Base-by-base conservation (phyloP, 2,888 invertebrate genomes). In the Habrosyne pyritoides region DNA sequence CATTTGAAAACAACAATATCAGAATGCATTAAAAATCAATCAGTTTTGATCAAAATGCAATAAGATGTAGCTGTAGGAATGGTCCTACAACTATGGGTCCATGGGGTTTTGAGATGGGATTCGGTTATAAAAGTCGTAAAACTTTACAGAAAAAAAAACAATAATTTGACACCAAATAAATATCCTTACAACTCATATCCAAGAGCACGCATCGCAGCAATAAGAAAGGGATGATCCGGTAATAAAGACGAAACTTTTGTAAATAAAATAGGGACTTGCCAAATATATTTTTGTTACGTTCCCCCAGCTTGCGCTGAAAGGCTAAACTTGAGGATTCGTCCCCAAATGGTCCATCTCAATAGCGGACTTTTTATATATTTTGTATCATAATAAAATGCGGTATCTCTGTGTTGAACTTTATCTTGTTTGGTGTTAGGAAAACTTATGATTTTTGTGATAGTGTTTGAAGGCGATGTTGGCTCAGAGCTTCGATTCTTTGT, bases 361-460 rank as follows among this genome's bases (percentile, higher is more conserved):
- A 57, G 63, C 30, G 30, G 59, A 63, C 53, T 67, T 66, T 42
- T 42, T 42, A 42, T 42, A 42, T 18, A 42, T 42, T 61, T 61
- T 67, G 57, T 65, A 63, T 65, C 57, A 57, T 65, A 60, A 65
- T 57, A 57, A 61, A 68, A 66, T 60, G 57, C 52, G 26, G 50
- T 47, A 22, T 47, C 42, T 42, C 42, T 10, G 42, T 60, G 60
- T 65, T 67, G 61, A 70, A 67, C 53, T 56, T 53, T 60, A 56
- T 57, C 55, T 56, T 59, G 52, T 56, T 54, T 24, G 54, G 60
- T 60, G 61, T 61, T 62, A 55, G 55, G 51, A 57, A 57, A 62
- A 55, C 53, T 59, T 55, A 54, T 21, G 64, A 65, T 54, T 67
- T 64, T 58, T 69, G 57, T 49, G 28, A 55, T 55, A 57, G 54